Base-by-base conservation (phyloP, 2,888 invertebrate genomes). In the Cephonodes hylas region DNA sequence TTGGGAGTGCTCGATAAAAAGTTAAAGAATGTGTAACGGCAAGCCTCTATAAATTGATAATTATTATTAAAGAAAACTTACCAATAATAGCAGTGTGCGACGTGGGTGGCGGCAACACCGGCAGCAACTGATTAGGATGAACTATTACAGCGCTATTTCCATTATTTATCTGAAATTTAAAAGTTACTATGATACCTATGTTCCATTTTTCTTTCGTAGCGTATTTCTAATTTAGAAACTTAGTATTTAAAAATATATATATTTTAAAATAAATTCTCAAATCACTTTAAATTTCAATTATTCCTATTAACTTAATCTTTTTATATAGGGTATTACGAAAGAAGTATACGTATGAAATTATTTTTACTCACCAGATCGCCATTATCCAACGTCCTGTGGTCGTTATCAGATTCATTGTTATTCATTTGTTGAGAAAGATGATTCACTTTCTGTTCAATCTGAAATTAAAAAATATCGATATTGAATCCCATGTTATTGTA, bases 51-150 rank as follows among this genome's bases (percentile, higher is more conserved):
- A 1, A 6, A 1, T 5, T n/a, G n/a, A n/a, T n/a, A n/a, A n/a
- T n/a, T n/a, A n/a, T n/a, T n/a, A n/a, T n/a, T n/a, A n/a, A n/a
- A n/a, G n/a, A 25, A 25, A 31, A 77, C 86, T 89, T 68, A 92
- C 93, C 92, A 65, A 91, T 90, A 63, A 92, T 92, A 58, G 88
- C 84, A 1, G 92, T 89, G 72, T 91, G 91, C 8, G 89, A 87
- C 4, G 89, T 88, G 3, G 91, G 91, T 46, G 93, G 93, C 18
- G 96, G 95, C 75, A 96, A 80, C 34, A 96, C 94, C 18, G 96
- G 96, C 71, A 97, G 91, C 76, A 97, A 88, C 81, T 97, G 96
- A 66, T 95, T 96, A 31, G 96, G 96, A 75, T 96, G 96, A 59
- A 96, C 96, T 80, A 96, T 97, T 62, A 96, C 96, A 63, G 96